Conservation (phyloP, 2,113 vertebrate species). For the Alouatta palliata region DNA sequence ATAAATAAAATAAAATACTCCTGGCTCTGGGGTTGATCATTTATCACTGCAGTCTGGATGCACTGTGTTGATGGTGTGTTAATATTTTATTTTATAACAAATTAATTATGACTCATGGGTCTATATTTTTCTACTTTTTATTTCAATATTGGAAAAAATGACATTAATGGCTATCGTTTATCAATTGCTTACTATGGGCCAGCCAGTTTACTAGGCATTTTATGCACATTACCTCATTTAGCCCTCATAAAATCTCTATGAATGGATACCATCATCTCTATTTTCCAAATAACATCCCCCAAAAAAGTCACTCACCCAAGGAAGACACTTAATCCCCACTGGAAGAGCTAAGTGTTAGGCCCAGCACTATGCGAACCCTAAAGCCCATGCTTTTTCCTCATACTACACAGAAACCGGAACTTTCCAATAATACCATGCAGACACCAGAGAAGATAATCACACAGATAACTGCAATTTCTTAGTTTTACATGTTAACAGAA, state of each 20-base stretch:
- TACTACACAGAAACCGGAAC: neutral
- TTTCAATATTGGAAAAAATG: neutral
- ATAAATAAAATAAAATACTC: neutral
- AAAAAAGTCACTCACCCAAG: neutral
- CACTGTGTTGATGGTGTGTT: neutral
- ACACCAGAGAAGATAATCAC: neutral
- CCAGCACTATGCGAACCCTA: neutral
- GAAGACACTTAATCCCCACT: neutral
- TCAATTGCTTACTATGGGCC: neutral
- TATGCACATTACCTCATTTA: neutral
- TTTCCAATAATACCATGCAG: neutral
- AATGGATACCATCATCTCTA: neutral
- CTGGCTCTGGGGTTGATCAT: neutral
- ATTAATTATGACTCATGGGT: neutral
- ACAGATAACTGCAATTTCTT: neutral
- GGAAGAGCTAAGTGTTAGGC: neutral
- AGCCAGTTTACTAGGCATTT: neutral
- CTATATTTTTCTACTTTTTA: neutral
- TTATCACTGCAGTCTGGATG: neutral
- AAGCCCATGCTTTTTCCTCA: neutral
- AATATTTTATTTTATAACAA: neutral
- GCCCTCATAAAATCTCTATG: neutral
- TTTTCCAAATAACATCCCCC: neutral
- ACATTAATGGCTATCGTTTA: neutral
- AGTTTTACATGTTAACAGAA: neutral